A percentile compares a stretch with the other conserved stretches of the same genome.
phyloP scores from a whole-genome alignment of 2,113 vertebrate genomes.

The Amblyornis subalaris region DNA sequence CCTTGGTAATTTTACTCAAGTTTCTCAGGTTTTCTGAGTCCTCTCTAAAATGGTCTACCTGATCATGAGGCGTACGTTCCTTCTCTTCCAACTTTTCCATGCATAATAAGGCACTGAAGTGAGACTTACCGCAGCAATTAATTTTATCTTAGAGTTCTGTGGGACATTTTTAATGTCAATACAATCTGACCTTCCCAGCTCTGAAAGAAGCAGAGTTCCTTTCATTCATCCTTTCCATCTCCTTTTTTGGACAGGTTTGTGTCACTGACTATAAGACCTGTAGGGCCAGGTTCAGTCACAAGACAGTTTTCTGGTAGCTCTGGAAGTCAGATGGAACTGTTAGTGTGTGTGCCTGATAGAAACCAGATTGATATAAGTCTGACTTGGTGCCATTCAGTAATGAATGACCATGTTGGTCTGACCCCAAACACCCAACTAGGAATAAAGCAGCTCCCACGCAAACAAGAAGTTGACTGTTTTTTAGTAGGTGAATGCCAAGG shows the following conservation, averaged over 20 bases:
- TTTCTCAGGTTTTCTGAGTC: background rate
- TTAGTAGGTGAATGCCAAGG: background rate
- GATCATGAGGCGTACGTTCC: background rate
- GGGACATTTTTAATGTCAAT: background rate
- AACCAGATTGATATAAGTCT: background rate
- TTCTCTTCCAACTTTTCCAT: background rate
- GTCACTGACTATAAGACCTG: background rate
- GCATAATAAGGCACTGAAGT: background rate
- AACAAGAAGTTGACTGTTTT: background rate
- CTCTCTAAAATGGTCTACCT: background rate
- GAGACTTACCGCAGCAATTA: background rate
- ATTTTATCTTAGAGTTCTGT: background rate
- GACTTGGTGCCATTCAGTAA: accelerated
- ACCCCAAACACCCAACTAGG: background rate
- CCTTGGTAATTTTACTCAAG: background rate
- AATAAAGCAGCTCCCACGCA: background rate
- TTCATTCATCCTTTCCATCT: background rate
- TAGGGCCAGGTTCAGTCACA: background rate
- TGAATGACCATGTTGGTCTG: background rate
- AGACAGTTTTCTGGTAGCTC: background rate
- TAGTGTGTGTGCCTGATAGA: background rate
- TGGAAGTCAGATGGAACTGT: background rate
- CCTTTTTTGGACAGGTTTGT: background rate
- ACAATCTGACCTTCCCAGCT: background rate
- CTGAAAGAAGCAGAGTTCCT: background rate